These are phyloP conservation scores for Mormyrus hasselquistii DNA, from an alignment of 2,797 vertebrate species.

Conservation along the genomic window DNA sequence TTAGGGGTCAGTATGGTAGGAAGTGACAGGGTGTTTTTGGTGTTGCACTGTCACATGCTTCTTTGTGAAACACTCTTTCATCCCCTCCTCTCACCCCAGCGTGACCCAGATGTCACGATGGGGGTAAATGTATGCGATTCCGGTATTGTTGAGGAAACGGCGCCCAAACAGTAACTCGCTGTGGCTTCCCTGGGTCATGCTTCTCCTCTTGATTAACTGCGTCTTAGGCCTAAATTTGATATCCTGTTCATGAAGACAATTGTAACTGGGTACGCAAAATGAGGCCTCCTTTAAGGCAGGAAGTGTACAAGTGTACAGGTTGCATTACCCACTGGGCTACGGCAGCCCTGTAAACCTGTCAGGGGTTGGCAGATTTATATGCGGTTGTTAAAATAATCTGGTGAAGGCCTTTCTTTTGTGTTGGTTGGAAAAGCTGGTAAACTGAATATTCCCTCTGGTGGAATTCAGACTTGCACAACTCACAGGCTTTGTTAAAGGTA, in stretches of 20 bases:
- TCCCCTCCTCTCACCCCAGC: neutral
- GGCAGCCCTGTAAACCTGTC: conserved; percentile 12
- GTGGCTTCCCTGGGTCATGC: neutral
- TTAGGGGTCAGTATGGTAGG: neutral
- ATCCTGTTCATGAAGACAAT: neutral
- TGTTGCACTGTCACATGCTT: neutral
- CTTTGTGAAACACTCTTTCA: neutral
- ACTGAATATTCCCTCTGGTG: neutral
- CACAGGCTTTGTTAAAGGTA: neutral
- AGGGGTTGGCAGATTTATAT: conserved; percentile 17
- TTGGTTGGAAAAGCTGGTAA: conserved; percentile 4
- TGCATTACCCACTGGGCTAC: neutral
- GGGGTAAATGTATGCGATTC: neutral
- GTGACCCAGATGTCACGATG: neutral
- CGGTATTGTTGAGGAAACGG: neutral
- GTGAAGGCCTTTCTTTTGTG: neutral
- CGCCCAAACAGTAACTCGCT: neutral
- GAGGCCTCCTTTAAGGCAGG: neutral
- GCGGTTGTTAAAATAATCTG: conserved; percentile 3
- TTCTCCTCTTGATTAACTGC: neutral
- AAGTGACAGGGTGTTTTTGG: neutral
- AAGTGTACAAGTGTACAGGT: conserved; percentile 10
- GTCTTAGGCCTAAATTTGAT: neutral
- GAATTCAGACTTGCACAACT: neutral
- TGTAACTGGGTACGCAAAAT: neutral